Base-by-base conservation (phyloP, 2,113 vertebrate genomes). In the Pyxicephalus adspersus region DNA sequence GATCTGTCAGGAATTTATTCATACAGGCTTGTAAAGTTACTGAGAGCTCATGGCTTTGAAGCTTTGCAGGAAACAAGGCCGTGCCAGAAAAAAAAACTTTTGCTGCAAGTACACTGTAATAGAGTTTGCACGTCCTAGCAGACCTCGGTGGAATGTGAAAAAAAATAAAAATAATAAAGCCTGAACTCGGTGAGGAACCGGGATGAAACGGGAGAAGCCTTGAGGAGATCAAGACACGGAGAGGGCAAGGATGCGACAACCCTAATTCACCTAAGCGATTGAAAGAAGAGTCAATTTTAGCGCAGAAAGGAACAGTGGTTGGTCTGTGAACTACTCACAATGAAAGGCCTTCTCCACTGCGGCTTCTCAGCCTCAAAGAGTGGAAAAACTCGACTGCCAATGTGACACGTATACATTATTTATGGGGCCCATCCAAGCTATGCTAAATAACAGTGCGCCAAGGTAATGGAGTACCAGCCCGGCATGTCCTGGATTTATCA, bases 291-390 rank as follows among this genome's bases (percentile, higher is more conserved):
- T 82, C 70, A 45, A 66, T 82, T 75, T 55, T 31, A 74, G 71
- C 51, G 5, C 25, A 75, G 45, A 75, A 82, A 75, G 71, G 63
- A 82, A 74, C 80, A 82, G 80, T 66, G 29, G 80, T 82, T 60
- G 80, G 61, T 82, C 80, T 82, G 51, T 75, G 80, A 82, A 75
- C 61, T 75, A 82, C 80, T 82, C 28, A 63, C 80, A 64, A 73
- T 58, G 54, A 75, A 74, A 77, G 64, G 58, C 28, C 70, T 57
- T 74, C 51, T 72, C 38, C 19, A 82, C 80, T 82, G 5, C 28
- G 26, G 80, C 71, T 81, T 57, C 50, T 16, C 29, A 65, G 23
- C 61, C 80, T 82, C 63, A 82, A 82, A 82, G 71, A 57, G 1
- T 4, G 52, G 29, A 28, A 45, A 64, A 73, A 45, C 79, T 81